Conservation (phyloP, 2,888 invertebrate genomes). For the Calliopum simillimum region DNA sequence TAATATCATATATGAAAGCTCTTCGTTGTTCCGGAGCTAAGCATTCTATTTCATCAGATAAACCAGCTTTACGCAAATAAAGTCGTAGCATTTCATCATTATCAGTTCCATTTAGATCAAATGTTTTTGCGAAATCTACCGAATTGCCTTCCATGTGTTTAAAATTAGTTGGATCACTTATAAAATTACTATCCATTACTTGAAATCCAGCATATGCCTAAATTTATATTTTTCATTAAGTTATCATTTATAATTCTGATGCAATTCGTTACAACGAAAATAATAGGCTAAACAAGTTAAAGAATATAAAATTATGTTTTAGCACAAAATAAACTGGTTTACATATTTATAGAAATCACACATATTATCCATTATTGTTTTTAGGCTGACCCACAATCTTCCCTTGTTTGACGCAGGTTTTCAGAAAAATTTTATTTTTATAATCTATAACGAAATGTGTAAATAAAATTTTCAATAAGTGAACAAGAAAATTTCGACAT, state of each 20-base stretch:
- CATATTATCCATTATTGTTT: too few species aligned
- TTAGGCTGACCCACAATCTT: too few species aligned
- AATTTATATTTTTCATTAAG: not conserved
- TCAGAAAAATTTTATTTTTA: too few species aligned
- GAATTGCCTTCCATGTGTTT: slow-evolving; percentile 54
- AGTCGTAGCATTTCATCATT: slow-evolving; percentile 59
- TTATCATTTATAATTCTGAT: not conserved
- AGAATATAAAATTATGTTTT: too few species aligned
- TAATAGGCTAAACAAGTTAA: too few species aligned
- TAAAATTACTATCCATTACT: slow-evolving; percentile 54
- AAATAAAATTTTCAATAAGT: too few species aligned
- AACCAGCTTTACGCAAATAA: slow-evolving; percentile 57
- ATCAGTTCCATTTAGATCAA: slow-evolving; percentile 58
- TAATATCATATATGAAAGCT: slow-evolving; percentile 61
- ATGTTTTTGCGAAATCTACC: slow-evolving; percentile 59
- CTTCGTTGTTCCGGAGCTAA: slow-evolving; percentile 56
- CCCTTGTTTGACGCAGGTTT: too few species aligned
- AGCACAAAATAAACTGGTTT: too few species aligned
- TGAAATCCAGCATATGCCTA: not conserved
- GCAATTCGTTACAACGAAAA: too few species aligned
- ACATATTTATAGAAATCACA: too few species aligned
- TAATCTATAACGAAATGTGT: too few species aligned
- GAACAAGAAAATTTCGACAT: too few species aligned
- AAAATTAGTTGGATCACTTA: slow-evolving; percentile 59
- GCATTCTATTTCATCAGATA: slow-evolving; percentile 55